Evolutionary conservation across 2,888 invertebrate species (phyloP), one percentile per base, ranked within the genome.

Genomic region (Drosophila ustulata): DNA sequence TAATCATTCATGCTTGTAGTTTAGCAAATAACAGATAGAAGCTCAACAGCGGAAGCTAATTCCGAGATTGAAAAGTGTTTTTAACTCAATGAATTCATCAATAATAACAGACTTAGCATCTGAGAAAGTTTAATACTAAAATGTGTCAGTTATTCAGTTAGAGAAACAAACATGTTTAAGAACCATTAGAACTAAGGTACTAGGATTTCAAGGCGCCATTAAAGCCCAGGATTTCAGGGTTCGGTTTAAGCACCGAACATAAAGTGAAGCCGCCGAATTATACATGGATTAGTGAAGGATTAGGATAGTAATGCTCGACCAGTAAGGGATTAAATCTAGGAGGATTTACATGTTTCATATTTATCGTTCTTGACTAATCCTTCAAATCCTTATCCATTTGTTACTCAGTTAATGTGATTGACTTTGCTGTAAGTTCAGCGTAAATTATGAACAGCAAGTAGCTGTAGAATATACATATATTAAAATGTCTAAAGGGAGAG

Each of bases 1-100:
- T 50, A 34, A 56, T 56, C 45, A 46, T 26, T 56, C 30, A 45
- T 55, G 37, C 8, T 37, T 47, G n/a, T 34, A 51, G 25, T 25
- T 18, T 5, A 2, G 8, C n/a, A 28, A 8, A 9, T 11, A 26
- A 23, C 3, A 18, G 11, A 4, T 13, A 43, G 18, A 41, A 6
- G 0, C 11, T 4, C n/a, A 37, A 37, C n/a, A 13, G 7, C 39
- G 39, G 18, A 18, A 41, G 18, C 39, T 18, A 41, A 41, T 5
- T 7, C 39, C 6, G 39, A 6, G 3, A 37, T n/a, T 2, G 6
- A 6, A 30, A 30, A 30, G 4, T 28, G 11, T 1, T 9, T 34
- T 4, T 4, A 28, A 4, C 1, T 28, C 32, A 32, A 0, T 3
- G 1, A 9, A 7, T 9, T 32, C 32, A 32, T 1, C 1, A 18